A percentile compares a stretch with the other conserved stretches of the same genome.
Conservation (phyloP, 2,888 invertebrate species). For the Cancer borealis region DNA sequence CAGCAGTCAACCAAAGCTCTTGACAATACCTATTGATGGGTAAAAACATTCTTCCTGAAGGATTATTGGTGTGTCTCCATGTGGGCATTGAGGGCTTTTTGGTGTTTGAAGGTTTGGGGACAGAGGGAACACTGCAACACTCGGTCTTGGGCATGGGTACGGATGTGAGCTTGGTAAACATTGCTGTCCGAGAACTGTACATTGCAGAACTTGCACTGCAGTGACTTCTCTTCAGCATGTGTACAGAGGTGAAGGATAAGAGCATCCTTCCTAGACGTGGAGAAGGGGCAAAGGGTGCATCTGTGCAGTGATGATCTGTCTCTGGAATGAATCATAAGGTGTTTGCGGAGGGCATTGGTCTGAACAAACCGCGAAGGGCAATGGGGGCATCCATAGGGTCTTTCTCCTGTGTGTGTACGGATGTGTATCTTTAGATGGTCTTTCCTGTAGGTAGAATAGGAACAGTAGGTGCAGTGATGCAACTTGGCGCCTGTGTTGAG, state of each 20-base stretch:
- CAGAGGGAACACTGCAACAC: slow-evolving; percentile 51
- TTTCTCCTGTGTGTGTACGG: slow-evolving; percentile 66
- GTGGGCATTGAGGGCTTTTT: slow-evolving; percentile 48
- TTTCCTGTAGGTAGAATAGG: slow-evolving; percentile 64
- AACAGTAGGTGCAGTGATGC: slow-evolving; percentile 66
- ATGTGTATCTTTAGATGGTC: slow-evolving; percentile 64
- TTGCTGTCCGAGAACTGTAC: slow-evolving; percentile 44
- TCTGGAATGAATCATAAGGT: slow-evolving; percentile 57
- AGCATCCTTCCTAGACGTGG: slow-evolving; percentile 55
- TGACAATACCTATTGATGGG: slow-evolving; percentile 3
- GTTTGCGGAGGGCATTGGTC: slow-evolving; percentile 61
- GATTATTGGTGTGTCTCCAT: slow-evolving; percentile 50
- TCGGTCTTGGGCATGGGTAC: slow-evolving; percentile 54
- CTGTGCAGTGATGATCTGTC: slow-evolving; percentile 57
- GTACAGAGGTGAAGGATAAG: slow-evolving; percentile 62
- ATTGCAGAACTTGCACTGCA: slow-evolving; percentile 60
- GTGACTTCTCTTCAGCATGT: slow-evolving; percentile 56
- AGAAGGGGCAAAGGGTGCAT: slow-evolving; percentile 57
- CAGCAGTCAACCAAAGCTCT: not conserved
- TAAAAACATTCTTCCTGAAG: not conserved
- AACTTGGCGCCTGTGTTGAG: slow-evolving; percentile 55
- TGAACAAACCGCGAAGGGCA: slow-evolving; percentile 65
- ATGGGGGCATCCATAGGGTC: slow-evolving; percentile 60
- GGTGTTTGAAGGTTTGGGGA: slow-evolving; percentile 54
- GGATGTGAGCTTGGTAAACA: slow-evolving; percentile 51